Percentiles rank a stretch among this genome's conserved stretches.
Conservation (phyloP, 2,797 vertebrate species). For the Semotilus atromaculatus region DNA sequence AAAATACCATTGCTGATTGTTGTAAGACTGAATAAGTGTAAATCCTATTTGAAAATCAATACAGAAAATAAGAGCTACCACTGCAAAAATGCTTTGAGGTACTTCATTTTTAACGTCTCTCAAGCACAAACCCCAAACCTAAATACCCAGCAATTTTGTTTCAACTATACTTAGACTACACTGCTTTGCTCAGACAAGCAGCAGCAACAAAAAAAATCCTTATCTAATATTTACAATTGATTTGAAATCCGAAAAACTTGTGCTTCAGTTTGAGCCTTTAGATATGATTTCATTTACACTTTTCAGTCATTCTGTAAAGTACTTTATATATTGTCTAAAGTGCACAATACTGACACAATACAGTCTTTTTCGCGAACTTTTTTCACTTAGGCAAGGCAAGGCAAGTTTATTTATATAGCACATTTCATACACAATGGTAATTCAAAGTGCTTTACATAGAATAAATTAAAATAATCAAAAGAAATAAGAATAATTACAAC, state of each 20-base stretch:
- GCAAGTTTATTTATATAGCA: too few relatives aligned
- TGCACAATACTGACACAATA: neutral
- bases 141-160: neutral
- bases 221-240: neutral
- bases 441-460: too few relatives aligned
- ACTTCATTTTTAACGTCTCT: neutral
- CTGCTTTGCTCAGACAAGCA: neutral
- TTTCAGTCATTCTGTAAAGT: neutral
- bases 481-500: too few relatives aligned
- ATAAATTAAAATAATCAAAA: too few relatives aligned
- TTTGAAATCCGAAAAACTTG: neutral
- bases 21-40: constrained; percentile 26
- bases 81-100: neutral
- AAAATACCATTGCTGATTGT: constrained; percentile 33
- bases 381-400: too few relatives aligned
- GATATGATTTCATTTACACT: neutral
- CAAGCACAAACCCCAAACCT: constrained; percentile 7
- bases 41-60: constrained; percentile 40
- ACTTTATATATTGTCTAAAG: neutral
- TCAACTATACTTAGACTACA: neutral
- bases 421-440: too few relatives aligned
- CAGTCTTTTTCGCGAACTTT: neutral
- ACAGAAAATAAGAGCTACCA: constrained; percentile 15
- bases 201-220: neutral
- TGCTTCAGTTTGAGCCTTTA: neutral